Evolutionary conservation across 1,140 invertebrate species (phyloP), one percentile per base, ranked within the genome.

Genomic region (Lanistes nyassanus): DNA sequence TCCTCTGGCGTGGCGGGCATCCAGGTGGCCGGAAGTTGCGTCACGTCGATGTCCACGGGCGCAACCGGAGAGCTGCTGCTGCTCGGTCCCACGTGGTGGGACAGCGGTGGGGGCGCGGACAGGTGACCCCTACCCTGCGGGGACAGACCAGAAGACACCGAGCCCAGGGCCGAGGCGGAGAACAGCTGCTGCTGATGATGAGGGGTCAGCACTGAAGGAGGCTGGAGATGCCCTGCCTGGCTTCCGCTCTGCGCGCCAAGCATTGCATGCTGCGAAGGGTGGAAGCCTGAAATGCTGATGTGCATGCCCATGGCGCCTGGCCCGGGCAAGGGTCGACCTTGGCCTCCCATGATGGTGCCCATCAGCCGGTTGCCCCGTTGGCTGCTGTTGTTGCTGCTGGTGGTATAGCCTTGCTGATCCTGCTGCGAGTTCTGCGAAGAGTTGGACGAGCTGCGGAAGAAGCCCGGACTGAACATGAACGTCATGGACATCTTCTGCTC

Each of bases 401-500:
- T 69, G 9, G 34, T 16, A 47, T 47, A 47, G 1, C 42, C 42
- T 47, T 47, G 42, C 42, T 47, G 42, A 6, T 47, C 42, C 42
- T 47, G 42, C 42, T 47, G 42, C 42, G 42, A 47, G 42, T 47
- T 47, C 19, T 47, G 42, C 9, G 42, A 47, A 16, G 67, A 42
- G 70, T 16, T 58, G 64, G 26, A 34, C 26, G 34, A 71, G 29
- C 23, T 62, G 21, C 73, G 51, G 51, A 77, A 79, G 55, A 80
- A 76, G 2, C 80, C 80, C 21, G 80, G 76, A 31, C 66, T 67
- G 5, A 81, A 69, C 80, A 81, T 76, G 56, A 79, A 79, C 3
- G 77, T 80, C 77, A 82, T 76, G 65, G 79, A 76, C 55, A 82
- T 67, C 72, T 80, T 82, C 66, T 82, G 79, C 64, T 82, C 81